A percentile compares a stretch with the other conserved stretches of the same genome.
phyloP scores from a whole-genome alignment of 2,888 invertebrate species.

The Cenopis cana region DNA sequence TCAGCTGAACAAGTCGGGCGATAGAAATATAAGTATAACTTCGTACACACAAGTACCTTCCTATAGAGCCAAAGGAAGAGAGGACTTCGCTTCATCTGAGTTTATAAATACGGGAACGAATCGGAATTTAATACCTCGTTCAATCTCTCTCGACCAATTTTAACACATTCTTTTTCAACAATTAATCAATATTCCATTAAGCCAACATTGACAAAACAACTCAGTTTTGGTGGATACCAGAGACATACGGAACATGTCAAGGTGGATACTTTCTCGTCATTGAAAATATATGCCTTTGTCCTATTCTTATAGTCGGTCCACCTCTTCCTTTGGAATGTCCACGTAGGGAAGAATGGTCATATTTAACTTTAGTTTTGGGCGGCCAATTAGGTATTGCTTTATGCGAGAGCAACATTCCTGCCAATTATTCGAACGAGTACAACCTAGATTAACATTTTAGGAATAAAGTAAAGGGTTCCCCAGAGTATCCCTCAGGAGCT shows the following conservation, averaged over 20 bases:
- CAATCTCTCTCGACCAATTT: neutral
- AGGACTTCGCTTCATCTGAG: neutral
- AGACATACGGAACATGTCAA: too few species aligned
- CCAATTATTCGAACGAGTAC: neutral
- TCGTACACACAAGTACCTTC: neutral
- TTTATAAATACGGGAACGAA: neutral
- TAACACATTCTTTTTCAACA: too few species aligned
- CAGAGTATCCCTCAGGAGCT: neutral
- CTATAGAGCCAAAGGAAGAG: slow-evolving; percentile 1
- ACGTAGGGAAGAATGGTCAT: neutral
- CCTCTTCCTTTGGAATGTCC: slow-evolving; percentile 2
- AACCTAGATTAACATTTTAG: neutral
- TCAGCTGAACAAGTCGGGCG: slow-evolving; percentile 10
- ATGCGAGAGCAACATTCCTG: neutral
- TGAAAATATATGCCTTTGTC: too few species aligned
- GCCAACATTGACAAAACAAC: too few species aligned
- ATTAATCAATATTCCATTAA: too few species aligned
- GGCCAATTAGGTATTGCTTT: neutral
- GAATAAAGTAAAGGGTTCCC: neutral
- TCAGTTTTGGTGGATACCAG: too few species aligned
- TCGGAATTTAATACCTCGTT: neutral
- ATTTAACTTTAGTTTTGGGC: neutral
- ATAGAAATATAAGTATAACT: neutral
- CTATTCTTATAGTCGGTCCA: too few species aligned
- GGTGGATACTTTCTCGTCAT: too few species aligned